Base-by-base conservation (phyloP, 2,888 invertebrate species). In the Agonum fuliginosum region DNA sequence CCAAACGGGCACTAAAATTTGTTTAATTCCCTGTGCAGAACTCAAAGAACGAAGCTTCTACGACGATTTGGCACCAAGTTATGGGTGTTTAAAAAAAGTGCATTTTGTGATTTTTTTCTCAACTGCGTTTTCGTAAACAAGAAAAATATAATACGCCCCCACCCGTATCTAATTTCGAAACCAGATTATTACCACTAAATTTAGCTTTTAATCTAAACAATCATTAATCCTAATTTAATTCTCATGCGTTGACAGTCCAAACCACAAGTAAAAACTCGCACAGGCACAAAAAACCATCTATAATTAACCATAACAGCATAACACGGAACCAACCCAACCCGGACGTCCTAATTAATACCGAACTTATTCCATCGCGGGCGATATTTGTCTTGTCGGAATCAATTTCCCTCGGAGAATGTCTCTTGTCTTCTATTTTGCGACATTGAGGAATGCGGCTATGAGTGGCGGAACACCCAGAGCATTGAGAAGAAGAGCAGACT, bases 341-440 rank as follows among this genome's bases (percentile, higher is more conserved):
- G 75, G 75, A 75, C 30, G 67, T 75, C 67, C 67, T 48, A 75
- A 67, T 75, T 75, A 51, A 75, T 75, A 58, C 43, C 34, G 51
- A 75, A 75, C 67, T 37, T 48, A 30, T 24, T 27, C 67, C 58
- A 48, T 58, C n/a, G 34, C 54, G 34, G 12, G n/a, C 58, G 37
- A 72, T 72, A 71, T 71, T 65, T 74, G 74, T 65, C 74, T 58
- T 65, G 74, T 74, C 74, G 46, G 30, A 65, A 74, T 65, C 65
- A 74, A 74, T 74, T 74, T 74, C 74, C 74, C 30, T 34, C 6
- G 34, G 17, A 14, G n/a, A 12, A 43, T 12, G 65, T 46, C n/a
- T n/a, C n/a, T n/a, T n/a, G n/a, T 37, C 41, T 62, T 62, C 14
- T 74, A 62, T 41, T 22, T 43, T n/a, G 43, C 67, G 67, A 43